phyloP scores from a whole-genome alignment of 2,113 vertebrate genomes.

The Hymenochirus boettgeri region DNA sequence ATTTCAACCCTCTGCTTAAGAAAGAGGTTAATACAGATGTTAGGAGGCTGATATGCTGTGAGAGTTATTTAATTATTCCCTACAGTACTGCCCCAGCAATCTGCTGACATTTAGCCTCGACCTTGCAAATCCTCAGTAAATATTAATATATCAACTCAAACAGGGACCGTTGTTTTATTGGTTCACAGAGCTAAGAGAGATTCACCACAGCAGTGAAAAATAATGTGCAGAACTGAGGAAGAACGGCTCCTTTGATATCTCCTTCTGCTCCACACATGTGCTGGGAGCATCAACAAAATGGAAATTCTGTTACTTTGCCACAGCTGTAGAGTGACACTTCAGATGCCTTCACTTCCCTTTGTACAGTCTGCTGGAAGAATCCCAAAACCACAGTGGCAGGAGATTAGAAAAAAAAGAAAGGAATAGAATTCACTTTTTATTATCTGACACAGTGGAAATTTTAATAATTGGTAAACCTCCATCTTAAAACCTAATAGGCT shows the following conservation, averaged over 20 bases:
- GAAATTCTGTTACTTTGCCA: slow-evolving; percentile 71
- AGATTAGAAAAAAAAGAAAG: slow-evolving; percentile 73
- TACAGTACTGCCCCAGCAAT: slow-evolving; percentile 78
- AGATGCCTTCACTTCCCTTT: slow-evolving; percentile 80
- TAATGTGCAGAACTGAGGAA: slow-evolving; percentile 62
- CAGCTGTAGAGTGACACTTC: slow-evolving; percentile 84
- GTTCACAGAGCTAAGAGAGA: slow-evolving; percentile 69
- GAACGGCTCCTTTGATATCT: slow-evolving; percentile 74
- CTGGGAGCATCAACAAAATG: slow-evolving; percentile 69
- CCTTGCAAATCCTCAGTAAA: slow-evolving; percentile 85
- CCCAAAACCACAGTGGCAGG: slow-evolving; percentile 87
- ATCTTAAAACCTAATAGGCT: slow-evolving; percentile 54
- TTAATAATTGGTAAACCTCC: slow-evolving; percentile 57
- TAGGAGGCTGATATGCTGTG: slow-evolving; percentile 78
- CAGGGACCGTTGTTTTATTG: slow-evolving; percentile 71
- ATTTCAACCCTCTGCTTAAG: neutral
- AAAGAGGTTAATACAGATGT: slow-evolving; percentile 77
- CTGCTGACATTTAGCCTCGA: slow-evolving; percentile 81
- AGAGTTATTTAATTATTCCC: slow-evolving; percentile 81
- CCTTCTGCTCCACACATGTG: slow-evolving; percentile 87
- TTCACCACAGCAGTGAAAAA: slow-evolving; percentile 69
- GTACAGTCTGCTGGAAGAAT: slow-evolving; percentile 80
- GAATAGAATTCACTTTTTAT: slow-evolving; percentile 62
- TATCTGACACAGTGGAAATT: slow-evolving; percentile 69
- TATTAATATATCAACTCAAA: slow-evolving; percentile 82